A percentile compares a stretch with the other conserved stretches of the same genome.
phyloP scores from a whole-genome alignment of 2,797 vertebrate species.

The Arctocebus calabarensis region DNA sequence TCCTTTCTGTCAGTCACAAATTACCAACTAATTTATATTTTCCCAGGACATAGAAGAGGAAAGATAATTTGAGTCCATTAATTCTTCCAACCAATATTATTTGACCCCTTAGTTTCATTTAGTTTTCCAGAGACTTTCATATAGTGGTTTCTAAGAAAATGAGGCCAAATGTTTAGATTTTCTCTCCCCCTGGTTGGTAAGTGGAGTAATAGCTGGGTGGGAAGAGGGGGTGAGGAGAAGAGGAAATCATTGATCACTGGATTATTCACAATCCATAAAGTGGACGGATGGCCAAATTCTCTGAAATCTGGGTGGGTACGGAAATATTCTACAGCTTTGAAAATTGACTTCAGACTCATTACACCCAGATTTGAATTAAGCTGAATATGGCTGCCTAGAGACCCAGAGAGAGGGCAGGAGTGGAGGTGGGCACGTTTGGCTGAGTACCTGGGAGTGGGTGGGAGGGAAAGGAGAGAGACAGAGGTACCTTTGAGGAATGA shows the following conservation, averaged over 20 bases:
- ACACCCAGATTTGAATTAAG: not conserved
- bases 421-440: not conserved
- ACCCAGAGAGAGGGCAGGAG: not conserved
- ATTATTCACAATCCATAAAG: not conserved
- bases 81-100: not conserved
- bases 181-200: not conserved
- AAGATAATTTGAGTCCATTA: constrained; percentile 17
- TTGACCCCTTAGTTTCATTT: not conserved
- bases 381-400: not conserved
- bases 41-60: not conserved
- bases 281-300: not conserved
- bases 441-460: not conserved
- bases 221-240: not conserved
- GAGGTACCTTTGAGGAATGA: not conserved
- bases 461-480: not conserved
- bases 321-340: constrained; percentile 1
- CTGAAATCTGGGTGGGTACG: not conserved
- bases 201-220: not conserved
- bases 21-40: constrained; percentile 7
- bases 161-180: not conserved
- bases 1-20: not conserved
- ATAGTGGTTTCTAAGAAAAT: not conserved
- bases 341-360: constrained; percentile 15
- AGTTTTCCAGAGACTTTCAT: not conserved
- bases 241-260: not conserved